Percentiles rank a stretch among this genome's conserved stretches.
phyloP scores from a whole-genome alignment of 2,113 vertebrate species.

The Aptenodytes patagonicus region DNA sequence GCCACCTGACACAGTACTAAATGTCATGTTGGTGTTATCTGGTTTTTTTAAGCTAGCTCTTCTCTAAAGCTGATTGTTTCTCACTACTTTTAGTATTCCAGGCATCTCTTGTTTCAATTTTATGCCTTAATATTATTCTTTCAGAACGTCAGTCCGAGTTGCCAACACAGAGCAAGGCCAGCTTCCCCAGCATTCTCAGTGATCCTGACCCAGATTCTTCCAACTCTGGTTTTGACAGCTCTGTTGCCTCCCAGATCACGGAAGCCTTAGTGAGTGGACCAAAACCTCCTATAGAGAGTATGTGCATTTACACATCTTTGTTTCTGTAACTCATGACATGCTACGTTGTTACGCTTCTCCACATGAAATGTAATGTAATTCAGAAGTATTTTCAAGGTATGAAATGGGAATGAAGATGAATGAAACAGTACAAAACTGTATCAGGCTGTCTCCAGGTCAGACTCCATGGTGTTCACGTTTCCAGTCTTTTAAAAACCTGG shows the following conservation, averaged over 20 bases:
- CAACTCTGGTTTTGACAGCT: constrained; percentile 97
- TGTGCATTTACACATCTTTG: constrained; percentile 48
- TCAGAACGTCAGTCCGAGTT: constrained; percentile 95
- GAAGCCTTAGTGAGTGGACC: constrained; percentile 96
- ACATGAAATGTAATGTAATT: not conserved
- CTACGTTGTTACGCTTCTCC: not conserved
- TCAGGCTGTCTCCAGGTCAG: not conserved
- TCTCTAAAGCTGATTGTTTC: constrained; percentile 1
- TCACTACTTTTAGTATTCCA: not conserved
- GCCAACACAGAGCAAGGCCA: constrained; percentile 97
- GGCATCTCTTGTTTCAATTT: constrained; percentile 10
- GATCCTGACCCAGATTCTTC: constrained; percentile 98
- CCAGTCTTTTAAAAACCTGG: not conserved
- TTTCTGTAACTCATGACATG: not conserved
- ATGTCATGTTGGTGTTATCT: not conserved
- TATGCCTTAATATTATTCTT: constrained; percentile 33
- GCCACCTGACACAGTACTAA: not conserved
- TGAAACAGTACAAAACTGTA: not conserved
- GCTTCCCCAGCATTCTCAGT: constrained; percentile 95
- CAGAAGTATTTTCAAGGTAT: not conserved
- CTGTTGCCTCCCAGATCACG: constrained; percentile 94
- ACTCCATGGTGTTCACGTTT: not conserved
- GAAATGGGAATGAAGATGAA: not conserved
- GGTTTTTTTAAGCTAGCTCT: not conserved
- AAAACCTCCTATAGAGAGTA: constrained; percentile 96